phyloP scores from a whole-genome alignment of 2,888 invertebrate genomes.

The Agonum fuliginosum region DNA sequence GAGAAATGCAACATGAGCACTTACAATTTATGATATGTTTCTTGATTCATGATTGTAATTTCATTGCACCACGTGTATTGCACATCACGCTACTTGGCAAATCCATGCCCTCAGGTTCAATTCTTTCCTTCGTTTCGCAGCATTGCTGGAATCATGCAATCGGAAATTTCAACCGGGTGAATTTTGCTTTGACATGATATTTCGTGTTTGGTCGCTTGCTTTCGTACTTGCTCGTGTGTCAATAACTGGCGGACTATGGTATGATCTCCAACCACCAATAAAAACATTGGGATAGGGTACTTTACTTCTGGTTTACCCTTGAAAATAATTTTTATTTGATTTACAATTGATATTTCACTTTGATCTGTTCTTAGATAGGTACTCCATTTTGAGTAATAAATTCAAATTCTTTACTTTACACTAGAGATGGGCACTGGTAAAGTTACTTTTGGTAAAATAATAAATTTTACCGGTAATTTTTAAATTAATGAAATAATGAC shows the following conservation, averaged over 20 bases:
- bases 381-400: too few relatives aligned
- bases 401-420: too few relatives aligned
- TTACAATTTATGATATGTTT: constrained; percentile 35
- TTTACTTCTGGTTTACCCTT: too few relatives aligned
- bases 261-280: not conserved
- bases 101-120: not conserved
- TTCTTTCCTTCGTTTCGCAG: not conserved
- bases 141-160: not conserved
- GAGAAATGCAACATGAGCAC: not conserved
- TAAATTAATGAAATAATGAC: too few relatives aligned
- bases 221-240: constrained; percentile 1
- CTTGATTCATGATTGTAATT: constrained; percentile 1
- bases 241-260: not conserved
- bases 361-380: too few relatives aligned
- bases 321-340: too few relatives aligned
- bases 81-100: constrained; percentile 23
- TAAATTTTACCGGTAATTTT: too few relatives aligned
- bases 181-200: not conserved
- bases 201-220: not conserved
- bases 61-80: constrained; percentile 21
- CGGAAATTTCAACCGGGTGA: not conserved
- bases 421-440: too few relatives aligned
- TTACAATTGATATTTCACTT: too few relatives aligned
- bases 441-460: too few relatives aligned
- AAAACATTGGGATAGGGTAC: not conserved